Conservation (phyloP, 2,797 vertebrate genomes). For the Helicolenus hilgendorfi region DNA sequence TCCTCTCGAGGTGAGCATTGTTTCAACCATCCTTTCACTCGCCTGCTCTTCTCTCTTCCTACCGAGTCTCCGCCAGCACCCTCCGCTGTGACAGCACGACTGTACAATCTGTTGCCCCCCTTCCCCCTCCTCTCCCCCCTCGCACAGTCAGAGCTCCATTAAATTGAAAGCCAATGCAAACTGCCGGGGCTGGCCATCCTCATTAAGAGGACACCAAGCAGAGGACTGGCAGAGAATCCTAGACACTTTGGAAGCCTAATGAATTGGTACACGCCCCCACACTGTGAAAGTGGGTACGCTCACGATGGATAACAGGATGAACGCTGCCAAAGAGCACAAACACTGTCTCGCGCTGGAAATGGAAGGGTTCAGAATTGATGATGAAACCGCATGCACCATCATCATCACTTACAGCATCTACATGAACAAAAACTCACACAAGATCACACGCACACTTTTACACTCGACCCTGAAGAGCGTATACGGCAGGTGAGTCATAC, state of each 20-base stretch:
- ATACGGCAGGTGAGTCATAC: not conserved
- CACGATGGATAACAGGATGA: slow-evolving; percentile 26
- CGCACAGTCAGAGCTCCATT: slow-evolving; percentile 68
- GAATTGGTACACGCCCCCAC: slow-evolving; percentile 68
- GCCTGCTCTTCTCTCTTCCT: slow-evolving; percentile 27
- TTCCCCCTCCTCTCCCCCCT: not conserved
- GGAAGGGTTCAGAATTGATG: not conserved
- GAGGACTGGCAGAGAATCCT: slow-evolving; percentile 69
- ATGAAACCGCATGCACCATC: not conserved
- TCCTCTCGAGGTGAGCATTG: slow-evolving; percentile 14
- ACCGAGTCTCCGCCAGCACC: slow-evolving; percentile 28
- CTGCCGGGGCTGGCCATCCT: slow-evolving; percentile 72
- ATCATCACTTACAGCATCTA: not conserved
- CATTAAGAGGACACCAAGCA: slow-evolving; percentile 81
- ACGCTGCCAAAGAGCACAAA: slow-evolving; percentile 16
- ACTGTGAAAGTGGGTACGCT: slow-evolving; percentile 48
- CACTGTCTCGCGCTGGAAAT: not conserved
- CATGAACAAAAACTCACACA: not conserved
- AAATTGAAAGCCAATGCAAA: slow-evolving; percentile 82
- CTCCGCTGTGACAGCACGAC: slow-evolving; percentile 62
- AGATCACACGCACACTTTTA: not conserved
- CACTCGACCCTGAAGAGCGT: not conserved
- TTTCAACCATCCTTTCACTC: slow-evolving; percentile 25
- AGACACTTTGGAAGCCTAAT: slow-evolving; percentile 72
- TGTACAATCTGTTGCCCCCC: slow-evolving; percentile 63